These are phyloP conservation scores for Carassius carassius DNA, from an alignment of 2,113 vertebrate species.

Conservation along the genomic window DNA sequence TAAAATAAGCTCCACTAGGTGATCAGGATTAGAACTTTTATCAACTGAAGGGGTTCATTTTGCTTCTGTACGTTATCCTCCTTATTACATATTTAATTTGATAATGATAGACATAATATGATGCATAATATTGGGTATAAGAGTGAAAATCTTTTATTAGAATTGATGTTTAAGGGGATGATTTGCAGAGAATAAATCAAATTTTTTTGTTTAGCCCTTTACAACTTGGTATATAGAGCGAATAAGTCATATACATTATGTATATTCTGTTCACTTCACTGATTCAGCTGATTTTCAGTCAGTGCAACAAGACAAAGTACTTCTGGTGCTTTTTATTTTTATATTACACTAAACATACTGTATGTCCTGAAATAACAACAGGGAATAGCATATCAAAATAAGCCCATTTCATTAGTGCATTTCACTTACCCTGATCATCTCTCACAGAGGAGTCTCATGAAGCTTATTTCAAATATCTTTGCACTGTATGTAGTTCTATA, in stretches of 20 bases:
- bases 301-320: neutral
- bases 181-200: neutral
- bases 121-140: neutral
- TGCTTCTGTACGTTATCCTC: neutral
- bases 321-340: slow-evolving; percentile 6
- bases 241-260: neutral
- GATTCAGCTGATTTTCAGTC: slow-evolving; percentile 12
- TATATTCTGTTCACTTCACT: neutral
- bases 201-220: neutral
- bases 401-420: slow-evolving; percentile 20
- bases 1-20: neutral
- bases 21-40: neutral
- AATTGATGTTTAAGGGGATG: neutral
- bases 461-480: slow-evolving; percentile 24
- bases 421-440: slow-evolving; percentile 28
- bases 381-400: slow-evolving; percentile 32
- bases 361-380: slow-evolving; percentile 36
- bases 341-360: neutral
- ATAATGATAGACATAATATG: neutral
- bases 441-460: slow-evolving; percentile 16
- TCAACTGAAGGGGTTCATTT: neutral
- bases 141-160: neutral
- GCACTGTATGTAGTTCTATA: slow-evolving; percentile 10
- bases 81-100: neutral
- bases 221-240: neutral